Evolutionary conservation across 2,797 vertebrate genomes (phyloP).

Genomic region (Onychomys leucogaster): DNA sequence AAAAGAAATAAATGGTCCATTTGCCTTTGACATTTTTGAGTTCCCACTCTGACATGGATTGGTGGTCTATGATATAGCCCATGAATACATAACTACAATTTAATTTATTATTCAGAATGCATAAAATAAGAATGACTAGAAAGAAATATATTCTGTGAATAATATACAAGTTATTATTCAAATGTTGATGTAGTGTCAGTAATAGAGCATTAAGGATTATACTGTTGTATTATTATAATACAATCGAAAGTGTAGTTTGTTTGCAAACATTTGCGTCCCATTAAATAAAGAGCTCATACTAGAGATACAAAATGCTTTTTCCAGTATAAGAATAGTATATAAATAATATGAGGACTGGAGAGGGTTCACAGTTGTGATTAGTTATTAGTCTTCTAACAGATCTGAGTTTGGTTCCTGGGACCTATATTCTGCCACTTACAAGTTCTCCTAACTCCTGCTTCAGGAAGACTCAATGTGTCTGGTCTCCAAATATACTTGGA

Average conservation of each 20-base stretch:
- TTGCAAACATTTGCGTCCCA: not conserved
- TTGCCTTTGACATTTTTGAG: not conserved
- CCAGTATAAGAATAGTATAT: not conserved
- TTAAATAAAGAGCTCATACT: not conserved
- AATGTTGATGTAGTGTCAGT: not conserved
- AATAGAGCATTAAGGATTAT: not conserved
- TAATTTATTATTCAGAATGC: not conserved
- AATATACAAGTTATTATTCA: not conserved
- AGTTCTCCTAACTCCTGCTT: not conserved
- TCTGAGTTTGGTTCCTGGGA: not conserved
- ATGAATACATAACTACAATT: not conserved
- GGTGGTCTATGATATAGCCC: not conserved
- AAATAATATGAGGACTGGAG: not conserved
- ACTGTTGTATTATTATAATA: not conserved
- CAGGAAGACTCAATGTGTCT: not conserved
- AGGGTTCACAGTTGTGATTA: not conserved
- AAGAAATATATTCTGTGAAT: not conserved
- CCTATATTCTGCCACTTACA: no score
- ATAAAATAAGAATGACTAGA: not conserved
- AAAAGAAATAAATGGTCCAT: not conserved
- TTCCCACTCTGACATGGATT: not conserved
- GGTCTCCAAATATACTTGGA: not conserved
- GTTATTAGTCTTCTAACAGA: no score
- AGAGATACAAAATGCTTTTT: not conserved
- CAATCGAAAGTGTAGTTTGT: not conserved